Conservation (phyloP, 2,888 invertebrate species). For the Sinotaia quadrata region DNA sequence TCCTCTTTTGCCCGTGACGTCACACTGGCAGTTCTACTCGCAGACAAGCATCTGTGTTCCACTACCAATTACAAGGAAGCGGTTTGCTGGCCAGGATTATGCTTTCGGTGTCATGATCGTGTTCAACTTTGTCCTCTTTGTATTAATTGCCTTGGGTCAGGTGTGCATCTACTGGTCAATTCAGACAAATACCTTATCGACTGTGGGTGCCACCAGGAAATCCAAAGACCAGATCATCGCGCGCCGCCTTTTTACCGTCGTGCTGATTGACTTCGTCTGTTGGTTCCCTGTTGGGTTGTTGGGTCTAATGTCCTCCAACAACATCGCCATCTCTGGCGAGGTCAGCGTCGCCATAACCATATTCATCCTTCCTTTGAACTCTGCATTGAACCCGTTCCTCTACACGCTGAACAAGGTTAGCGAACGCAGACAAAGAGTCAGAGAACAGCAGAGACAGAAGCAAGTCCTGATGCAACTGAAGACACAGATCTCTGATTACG, state of each 20-base stretch:
- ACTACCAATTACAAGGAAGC: conserved; percentile 65
- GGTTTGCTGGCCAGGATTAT: conserved; percentile 69
- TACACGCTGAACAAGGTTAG: no score
- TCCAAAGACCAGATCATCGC: not conserved
- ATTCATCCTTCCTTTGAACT: no score
- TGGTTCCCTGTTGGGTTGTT: no score
- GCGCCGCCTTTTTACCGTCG: not conserved
- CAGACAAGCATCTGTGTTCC: conserved; percentile 67
- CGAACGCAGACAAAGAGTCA: no score
- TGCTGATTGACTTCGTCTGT: no score
- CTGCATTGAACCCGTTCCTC: no score
- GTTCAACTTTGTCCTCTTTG: conserved; percentile 62
- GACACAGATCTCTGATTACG: no score
- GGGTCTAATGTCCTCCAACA: no score
- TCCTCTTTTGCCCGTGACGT: conserved; percentile 56
- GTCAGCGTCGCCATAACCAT: no score
- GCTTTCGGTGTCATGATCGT: conserved; percentile 66
- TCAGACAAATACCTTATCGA: conserved; percentile 2
- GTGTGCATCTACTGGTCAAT: conserved; percentile 63
- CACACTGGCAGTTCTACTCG: conserved; percentile 55
- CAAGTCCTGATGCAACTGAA: no score
- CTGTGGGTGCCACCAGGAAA: not conserved
- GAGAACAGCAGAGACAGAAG: no score
- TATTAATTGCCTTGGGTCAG: conserved; percentile 65
- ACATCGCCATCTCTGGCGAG: no score